A percentile compares a stretch with the other conserved stretches of the same genome.
phyloP scores from a whole-genome alignment of 2,888 invertebrate genomes.

The Scaptomyza caliginosa region DNA sequence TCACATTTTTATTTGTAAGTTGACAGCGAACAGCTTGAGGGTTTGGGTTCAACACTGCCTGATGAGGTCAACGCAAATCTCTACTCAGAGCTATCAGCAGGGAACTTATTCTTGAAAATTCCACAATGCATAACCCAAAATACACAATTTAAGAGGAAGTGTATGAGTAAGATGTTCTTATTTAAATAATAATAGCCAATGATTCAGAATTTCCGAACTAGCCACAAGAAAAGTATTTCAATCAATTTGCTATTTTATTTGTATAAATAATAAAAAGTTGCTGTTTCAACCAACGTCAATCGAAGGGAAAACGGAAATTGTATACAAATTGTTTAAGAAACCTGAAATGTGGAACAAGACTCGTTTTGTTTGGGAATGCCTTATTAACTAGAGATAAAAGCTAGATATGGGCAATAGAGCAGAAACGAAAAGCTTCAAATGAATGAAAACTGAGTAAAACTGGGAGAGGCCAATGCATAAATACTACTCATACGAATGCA shows the following conservation, averaged over 20 bases:
- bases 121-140: not conserved
- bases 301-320: constrained; percentile 26
- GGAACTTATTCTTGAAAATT: not conserved
- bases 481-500: not conserved
- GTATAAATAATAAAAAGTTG: constrained; percentile 24
- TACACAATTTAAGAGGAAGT: not conserved
- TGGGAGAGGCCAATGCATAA: constrained; percentile 38
- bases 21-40: constrained; percentile 9
- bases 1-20: constrained; percentile 62
- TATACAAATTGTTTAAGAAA: constrained; percentile 27
- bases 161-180: constrained; percentile 18
- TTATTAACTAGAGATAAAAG: constrained; percentile 5
- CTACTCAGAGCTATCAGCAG: constrained; percentile 11
- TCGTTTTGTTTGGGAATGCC: constrained; percentile 16
- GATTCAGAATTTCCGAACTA: not conserved
- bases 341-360: constrained; percentile 10
- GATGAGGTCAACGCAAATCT: constrained; percentile 55
- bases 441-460: constrained; percentile 19
- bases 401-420: not conserved
- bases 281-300: constrained; percentile 40
- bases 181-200: not conserved
- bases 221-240: constrained; percentile 18
- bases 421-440: constrained; percentile 6
- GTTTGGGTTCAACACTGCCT: constrained; percentile 6
- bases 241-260: constrained; percentile 24